Conservation (phyloP, 1,140 invertebrate genomes). For the Lordiphosa collinella region DNA sequence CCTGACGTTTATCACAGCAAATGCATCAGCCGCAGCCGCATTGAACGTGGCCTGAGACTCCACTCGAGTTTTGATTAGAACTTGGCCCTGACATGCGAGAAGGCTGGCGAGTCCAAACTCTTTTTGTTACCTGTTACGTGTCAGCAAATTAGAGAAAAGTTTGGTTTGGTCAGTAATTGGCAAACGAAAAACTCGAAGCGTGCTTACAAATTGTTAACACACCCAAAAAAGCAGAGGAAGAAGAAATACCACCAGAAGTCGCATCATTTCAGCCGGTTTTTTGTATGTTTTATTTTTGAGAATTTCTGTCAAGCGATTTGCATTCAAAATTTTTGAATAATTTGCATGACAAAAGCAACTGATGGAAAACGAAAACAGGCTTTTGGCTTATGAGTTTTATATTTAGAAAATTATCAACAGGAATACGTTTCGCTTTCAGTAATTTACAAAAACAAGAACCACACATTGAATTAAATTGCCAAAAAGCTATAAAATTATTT, state of each 20-base stretch:
- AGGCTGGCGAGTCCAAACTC: conserved; percentile 4
- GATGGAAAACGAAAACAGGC: conserved; percentile 7
- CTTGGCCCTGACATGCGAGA: conserved; percentile 44
- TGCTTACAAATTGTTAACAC: conserved; percentile 32
- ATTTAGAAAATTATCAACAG: conserved; percentile 20
- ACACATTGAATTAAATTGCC: conserved; percentile 3
- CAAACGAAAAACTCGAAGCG: conserved; percentile 19
- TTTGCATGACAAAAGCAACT: conserved; percentile 39
- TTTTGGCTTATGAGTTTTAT: conserved; percentile 7
- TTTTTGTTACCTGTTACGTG: conserved; percentile 14
- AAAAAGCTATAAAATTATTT: conserved; percentile 16
- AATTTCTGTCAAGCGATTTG: conserved; percentile 29
- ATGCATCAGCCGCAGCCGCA: conserved; percentile 25
- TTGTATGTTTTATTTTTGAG: conserved; percentile 10
- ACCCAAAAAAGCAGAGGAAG: not conserved
- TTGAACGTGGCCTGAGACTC: conserved; percentile 3
- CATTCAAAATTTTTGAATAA: conserved; percentile 37
- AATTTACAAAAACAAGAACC: conserved; percentile 2
- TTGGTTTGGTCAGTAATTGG: conserved; percentile 53
- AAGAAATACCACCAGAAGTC: not conserved
- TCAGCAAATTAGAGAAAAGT: conserved; percentile 52
- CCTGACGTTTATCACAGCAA: conserved; percentile 44
- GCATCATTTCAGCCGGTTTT: conserved; percentile 15
- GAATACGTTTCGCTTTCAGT: conserved; percentile 38
- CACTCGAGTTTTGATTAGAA: conserved; percentile 36